Evolutionary conservation across 2,113 vertebrate genomes (phyloP), one percentile per base, ranked within the genome.

Genomic region (Actenoides lindsayi): DNA sequence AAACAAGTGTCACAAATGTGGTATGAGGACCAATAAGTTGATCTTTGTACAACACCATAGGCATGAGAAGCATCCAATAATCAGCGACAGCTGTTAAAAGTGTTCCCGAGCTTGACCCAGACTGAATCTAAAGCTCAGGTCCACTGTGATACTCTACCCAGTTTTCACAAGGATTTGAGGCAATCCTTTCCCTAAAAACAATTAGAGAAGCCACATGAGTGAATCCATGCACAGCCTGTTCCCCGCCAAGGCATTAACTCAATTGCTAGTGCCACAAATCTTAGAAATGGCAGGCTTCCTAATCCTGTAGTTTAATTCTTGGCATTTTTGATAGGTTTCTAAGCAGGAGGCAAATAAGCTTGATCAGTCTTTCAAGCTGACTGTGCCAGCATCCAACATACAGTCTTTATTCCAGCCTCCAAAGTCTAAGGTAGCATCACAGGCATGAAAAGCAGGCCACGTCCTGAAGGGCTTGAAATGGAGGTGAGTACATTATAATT

Each of bases 291-390:
- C 84, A 91, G 60, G 57, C 39, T 86, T 96, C 74, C 93, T 96
- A 96, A 97, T 94, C 83, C 75, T 12, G 37, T 54, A 56, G 31
- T 89, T 96, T 95, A 94, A 91, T 87, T 92, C 86, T 74, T 96
- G 90, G 93, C 77, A 37, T 35, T 86, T 95, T 89, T 46, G 23
- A 74, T 62, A 37, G 24, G 35, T 83, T 93, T 93, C 80, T 91
- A 68, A 78, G 68, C 7, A 3, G 64, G 70, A 94, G 68, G 78
- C 39, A 88, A 96, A 88, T 73, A 80, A 93, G 44, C 77, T 89
- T 78, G 81, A 88, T 94, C 74, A 77, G 44, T 56, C 30, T 64
- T 93, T 81, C 77, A 64, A 42, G 39, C 33, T 81, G 85, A 44
- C 35, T 39, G 16, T 71, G 74, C 56, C 88, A 89, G 60, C 31